A percentile compares a stretch with the other conserved stretches of the same genome.
Evolutionary conservation across 2,797 vertebrate genomes (phyloP).

Genomic region (Alcedo atthis): DNA sequence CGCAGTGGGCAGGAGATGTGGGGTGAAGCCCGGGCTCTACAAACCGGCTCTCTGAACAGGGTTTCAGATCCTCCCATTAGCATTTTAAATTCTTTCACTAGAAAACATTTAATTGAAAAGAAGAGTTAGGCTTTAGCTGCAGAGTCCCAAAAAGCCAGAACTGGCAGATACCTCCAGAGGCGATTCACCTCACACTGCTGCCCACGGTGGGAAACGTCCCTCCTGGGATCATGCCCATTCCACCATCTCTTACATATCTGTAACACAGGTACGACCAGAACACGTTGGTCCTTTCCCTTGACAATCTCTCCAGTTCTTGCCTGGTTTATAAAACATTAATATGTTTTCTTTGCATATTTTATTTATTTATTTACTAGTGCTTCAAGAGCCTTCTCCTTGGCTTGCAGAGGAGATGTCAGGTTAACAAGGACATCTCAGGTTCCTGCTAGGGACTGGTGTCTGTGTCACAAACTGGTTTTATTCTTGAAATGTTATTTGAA

Average conservation of each 20-base stretch:
- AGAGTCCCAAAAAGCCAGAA: not conserved
- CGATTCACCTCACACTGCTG: not conserved
- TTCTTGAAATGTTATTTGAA: not conserved
- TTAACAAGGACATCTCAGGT: not conserved
- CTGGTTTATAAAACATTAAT: no score
- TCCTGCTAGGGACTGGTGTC: not conserved
- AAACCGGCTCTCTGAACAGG: accelerated
- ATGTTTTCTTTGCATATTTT: no score
- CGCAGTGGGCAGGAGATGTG: accelerated
- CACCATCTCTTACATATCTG: accelerated
- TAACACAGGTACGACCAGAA: accelerated
- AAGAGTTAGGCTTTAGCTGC: not conserved
- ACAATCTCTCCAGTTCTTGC: not conserved
- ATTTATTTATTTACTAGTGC: no score
- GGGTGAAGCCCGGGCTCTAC: not conserved
- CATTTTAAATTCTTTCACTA: not conserved
- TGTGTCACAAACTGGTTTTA: not conserved
- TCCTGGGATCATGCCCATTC: accelerated
- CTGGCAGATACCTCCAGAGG: not conserved
- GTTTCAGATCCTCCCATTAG: accelerated
- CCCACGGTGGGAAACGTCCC: accelerated
- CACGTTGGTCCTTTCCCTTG: not conserved
- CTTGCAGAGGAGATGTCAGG: not conserved
- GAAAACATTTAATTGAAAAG: not conserved
- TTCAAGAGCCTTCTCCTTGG: not conserved